A percentile compares a stretch with the other conserved stretches of the same genome.
Evolutionary conservation across 2,888 invertebrate genomes (phyloP).

Genomic region (Ophion slaviceki): DNA sequence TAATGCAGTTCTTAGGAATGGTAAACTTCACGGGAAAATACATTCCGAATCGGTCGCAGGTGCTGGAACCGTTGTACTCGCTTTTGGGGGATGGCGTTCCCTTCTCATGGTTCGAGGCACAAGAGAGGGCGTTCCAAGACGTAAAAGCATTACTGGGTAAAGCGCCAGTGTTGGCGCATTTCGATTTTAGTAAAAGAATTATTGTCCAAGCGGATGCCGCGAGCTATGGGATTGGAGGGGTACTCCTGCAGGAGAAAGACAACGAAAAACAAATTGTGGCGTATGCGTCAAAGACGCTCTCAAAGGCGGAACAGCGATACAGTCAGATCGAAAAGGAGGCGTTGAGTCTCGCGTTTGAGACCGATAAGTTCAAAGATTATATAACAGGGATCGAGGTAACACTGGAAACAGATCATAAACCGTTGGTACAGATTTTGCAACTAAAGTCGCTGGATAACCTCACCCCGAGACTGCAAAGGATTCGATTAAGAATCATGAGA

Average conservation of each 20-base stretch:
- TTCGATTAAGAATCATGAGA: constrained; percentile 67
- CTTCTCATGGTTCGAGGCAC: constrained; percentile 63
- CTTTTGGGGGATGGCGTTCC: constrained; percentile 59
- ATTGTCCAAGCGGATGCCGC: constrained; percentile 73
- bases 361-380: constrained; percentile 74
- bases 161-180: constrained; percentile 73
- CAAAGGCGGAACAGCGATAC: constrained; percentile 75
- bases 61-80: constrained; percentile 61
- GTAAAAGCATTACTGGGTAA: constrained; percentile 71
- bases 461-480: constrained; percentile 69
- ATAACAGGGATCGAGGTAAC: constrained; percentile 71
- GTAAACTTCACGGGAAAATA: constrained; percentile 64
- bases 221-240: constrained; percentile 74
- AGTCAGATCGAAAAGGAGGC: constrained; percentile 80
- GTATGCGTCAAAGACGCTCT: constrained; percentile 75
- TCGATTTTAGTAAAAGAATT: constrained; percentile 68
- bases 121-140: constrained; percentile 68
- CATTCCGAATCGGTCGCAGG: constrained; percentile 67
- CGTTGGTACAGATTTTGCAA: constrained; percentile 75
- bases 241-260: constrained; percentile 70
- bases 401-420: constrained; percentile 78
- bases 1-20: constrained; percentile 62
- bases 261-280: constrained; percentile 71
- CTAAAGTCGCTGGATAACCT: constrained; percentile 74
- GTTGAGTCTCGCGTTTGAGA: constrained; percentile 74